Conservation (phyloP, 2,113 vertebrate species). For the Glaucidium brasilianum region DNA sequence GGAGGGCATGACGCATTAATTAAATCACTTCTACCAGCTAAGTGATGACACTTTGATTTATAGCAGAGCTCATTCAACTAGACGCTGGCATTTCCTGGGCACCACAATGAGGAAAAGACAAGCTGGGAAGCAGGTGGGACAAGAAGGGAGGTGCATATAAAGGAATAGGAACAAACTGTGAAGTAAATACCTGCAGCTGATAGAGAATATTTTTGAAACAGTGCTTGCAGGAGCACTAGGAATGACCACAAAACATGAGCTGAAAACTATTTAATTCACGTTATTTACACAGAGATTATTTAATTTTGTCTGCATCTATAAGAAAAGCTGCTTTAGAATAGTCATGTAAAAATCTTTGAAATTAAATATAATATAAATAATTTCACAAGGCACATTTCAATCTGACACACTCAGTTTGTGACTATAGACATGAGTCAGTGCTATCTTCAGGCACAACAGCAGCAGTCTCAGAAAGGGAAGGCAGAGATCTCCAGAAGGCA, state of each 20-base stretch:
- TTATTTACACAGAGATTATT: neutral
- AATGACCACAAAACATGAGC: neutral
- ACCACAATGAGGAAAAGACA: slow-evolving; percentile 54
- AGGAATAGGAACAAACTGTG: neutral
- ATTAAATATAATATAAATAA: neutral
- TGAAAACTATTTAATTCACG: neutral
- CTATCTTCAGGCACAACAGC: neutral
- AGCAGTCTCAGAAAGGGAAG: neutral
- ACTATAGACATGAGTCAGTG: neutral
- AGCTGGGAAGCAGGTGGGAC: slow-evolving; percentile 51
- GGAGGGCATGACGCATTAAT: slow-evolving; percentile 74
- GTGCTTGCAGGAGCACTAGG: neutral
- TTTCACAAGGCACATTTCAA: neutral
- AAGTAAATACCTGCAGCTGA: neutral
- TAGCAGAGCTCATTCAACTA: slow-evolving; percentile 72
- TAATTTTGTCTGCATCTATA: neutral
- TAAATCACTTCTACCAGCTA: slow-evolving; percentile 79
- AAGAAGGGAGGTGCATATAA: neutral
- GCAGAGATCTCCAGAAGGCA: neutral
- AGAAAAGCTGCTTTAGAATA: neutral
- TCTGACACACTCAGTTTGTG: neutral
- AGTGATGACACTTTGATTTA: slow-evolving; percentile 81
- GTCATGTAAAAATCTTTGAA: neutral
- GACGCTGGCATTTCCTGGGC: slow-evolving; percentile 68
- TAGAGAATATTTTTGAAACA: neutral